phyloP scores from a whole-genome alignment of 2,888 invertebrate genomes.

The Chouioia cunea region DNA sequence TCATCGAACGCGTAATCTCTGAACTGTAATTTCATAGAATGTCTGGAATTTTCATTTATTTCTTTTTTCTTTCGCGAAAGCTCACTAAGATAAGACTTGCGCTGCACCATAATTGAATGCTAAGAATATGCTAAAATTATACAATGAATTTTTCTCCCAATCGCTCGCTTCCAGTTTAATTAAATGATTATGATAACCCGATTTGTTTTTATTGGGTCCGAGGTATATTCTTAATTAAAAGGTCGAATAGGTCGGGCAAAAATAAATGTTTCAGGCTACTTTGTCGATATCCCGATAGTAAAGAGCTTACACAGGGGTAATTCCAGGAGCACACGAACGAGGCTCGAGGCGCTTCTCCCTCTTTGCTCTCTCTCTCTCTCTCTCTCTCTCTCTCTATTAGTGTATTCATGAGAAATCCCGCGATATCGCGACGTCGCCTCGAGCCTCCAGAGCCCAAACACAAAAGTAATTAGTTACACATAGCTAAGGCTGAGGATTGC shows the following conservation, averaged over 20 bases:
- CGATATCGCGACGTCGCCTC: constrained; percentile 49
- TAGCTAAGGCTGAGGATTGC: constrained; percentile 39
- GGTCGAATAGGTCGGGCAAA: constrained; percentile 16
- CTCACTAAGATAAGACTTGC: no score
- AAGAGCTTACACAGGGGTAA: constrained; percentile 50
- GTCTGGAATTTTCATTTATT: no score
- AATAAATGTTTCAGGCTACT: constrained; percentile 38
- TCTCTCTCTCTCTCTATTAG: constrained; percentile 54
- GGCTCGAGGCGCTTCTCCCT: constrained; percentile 52
- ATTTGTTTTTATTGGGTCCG: background rate
- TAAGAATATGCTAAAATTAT: constrained; percentile 34
- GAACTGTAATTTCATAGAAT: no score
- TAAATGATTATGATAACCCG: constrained; percentile 9
- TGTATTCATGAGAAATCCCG: constrained; percentile 61
- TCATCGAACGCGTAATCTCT: no score
- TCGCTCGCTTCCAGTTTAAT: constrained; percentile 12
- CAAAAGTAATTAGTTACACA: constrained; percentile 60
- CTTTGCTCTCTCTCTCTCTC: constrained; percentile 15
- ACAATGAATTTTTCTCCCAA: constrained; percentile 20
- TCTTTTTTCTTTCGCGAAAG: no score
- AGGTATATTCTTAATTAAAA: constrained; percentile 18
- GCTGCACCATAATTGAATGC: background rate
- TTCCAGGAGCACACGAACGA: constrained; percentile 40
- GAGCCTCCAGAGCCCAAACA: constrained; percentile 51
- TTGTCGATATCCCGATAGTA: constrained; percentile 54